These are phyloP conservation scores for Cryptocheilus praepositus DNA, from an alignment of 2,888 invertebrate species.

Conservation along the genomic window DNA sequence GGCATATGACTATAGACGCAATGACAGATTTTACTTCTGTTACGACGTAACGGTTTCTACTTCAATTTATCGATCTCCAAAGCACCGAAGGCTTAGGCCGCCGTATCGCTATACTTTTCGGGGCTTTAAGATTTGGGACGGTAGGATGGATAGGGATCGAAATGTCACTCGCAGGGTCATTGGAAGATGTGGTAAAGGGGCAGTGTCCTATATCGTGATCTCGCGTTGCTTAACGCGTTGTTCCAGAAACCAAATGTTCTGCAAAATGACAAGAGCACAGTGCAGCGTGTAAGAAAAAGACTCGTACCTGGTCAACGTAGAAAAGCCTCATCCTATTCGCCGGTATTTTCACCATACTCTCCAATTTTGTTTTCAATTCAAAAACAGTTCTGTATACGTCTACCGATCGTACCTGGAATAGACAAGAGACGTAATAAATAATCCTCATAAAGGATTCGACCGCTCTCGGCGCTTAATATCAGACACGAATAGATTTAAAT, in stretches of 20 bases:
- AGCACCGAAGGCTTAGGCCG: neutral
- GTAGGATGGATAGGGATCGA: slow-evolving; percentile 11
- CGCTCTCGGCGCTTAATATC: too few relatives aligned
- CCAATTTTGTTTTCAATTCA: slow-evolving; percentile 88
- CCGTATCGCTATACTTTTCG: neutral
- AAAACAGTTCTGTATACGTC: slow-evolving; percentile 82
- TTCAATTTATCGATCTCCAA: neutral
- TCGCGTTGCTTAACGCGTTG: slow-evolving; percentile 45
- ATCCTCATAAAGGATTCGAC: neutral
- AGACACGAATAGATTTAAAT: too few relatives aligned
- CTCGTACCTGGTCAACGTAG: slow-evolving; percentile 86
- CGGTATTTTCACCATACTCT: slow-evolving; percentile 87
- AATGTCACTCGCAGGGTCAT: slow-evolving; percentile 9
- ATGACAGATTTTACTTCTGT: neutral
- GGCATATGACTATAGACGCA: neutral
- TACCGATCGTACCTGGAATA: slow-evolving; percentile 68
- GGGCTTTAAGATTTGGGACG: neutral
- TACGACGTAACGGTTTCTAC: neutral
- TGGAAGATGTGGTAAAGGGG: neutral
- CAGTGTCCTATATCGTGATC: slow-evolving; percentile 45
- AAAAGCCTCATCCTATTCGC: slow-evolving; percentile 91
- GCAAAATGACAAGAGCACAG: slow-evolving; percentile 36
- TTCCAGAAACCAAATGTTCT: slow-evolving; percentile 56
- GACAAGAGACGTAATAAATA: slow-evolving; percentile 26
- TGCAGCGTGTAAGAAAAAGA: neutral